These are phyloP conservation scores for Gymnoscopelus microlampas DNA, from an alignment of 2,797 vertebrate genomes.

Conservation along the genomic window DNA sequence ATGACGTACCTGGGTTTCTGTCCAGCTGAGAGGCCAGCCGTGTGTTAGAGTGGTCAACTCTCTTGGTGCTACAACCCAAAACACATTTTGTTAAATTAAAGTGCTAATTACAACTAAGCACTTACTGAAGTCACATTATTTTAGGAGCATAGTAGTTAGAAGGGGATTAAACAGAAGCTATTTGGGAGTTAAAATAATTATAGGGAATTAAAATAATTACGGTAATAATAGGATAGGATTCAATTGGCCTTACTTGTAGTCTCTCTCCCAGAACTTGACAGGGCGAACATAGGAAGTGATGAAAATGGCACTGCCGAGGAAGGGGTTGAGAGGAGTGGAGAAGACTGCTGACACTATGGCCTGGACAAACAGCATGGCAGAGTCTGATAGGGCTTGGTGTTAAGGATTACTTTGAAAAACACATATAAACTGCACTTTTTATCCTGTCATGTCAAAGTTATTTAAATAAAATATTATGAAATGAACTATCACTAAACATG, in stretches of 20 bases:
- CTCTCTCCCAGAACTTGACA: constrained; percentile 98
- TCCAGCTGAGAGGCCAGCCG: constrained; percentile 96
- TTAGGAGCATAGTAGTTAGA: constrained; percentile 2
- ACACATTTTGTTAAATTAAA: not conserved
- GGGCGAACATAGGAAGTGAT: constrained; percentile 97
- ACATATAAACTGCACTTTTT: not conserved
- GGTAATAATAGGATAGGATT: not conserved
- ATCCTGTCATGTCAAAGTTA: not conserved
- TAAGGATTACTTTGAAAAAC: constrained; percentile 75
- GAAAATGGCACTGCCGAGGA: constrained; percentile 98
- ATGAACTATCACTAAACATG: too few relatives aligned
- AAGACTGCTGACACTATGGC: constrained; percentile 92
- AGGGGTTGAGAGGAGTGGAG: constrained; percentile 96
- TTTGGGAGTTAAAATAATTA: not conserved
- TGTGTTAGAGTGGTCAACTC: constrained; percentile 98
- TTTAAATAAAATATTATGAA: not conserved
- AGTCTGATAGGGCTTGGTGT: constrained; percentile 83
- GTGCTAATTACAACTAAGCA: too few relatives aligned
- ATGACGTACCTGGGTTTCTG: constrained; percentile 91
- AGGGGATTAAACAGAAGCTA: too few relatives aligned
- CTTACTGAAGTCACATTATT: not conserved
- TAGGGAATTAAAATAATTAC: not conserved
- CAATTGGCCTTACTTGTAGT: constrained; percentile 90
- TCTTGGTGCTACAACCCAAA: constrained; percentile 85
- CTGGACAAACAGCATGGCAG: constrained; percentile 97